Evolutionary conservation across 2,888 invertebrate genomes (phyloP), one percentile per base, ranked within the genome.

Genomic region (Hipparchia semele): DNA sequence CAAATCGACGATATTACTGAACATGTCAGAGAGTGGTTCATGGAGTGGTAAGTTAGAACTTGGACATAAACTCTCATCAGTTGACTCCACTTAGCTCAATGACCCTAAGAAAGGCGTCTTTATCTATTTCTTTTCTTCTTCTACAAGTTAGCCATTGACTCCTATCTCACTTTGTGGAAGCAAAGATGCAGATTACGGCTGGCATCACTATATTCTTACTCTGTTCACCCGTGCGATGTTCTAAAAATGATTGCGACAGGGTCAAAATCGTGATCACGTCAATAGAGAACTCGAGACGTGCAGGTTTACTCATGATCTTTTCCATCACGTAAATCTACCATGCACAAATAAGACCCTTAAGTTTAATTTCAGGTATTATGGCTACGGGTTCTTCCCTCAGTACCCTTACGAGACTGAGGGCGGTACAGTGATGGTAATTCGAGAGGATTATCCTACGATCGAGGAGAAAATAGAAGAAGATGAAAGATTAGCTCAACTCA

Each of bases 361-460:
- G 59, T 46, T 13, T n/a, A 61, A 51, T 65, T 64, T 7, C 72
- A 89, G 89, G 89, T 85, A 80, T 53, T 78, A 84, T 2, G 85
- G 84, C 0, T 88, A 88, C 13, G 80, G 82, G 0, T 85, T 84
- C 68, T 94, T 95, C 68, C 94, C 94, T n/a, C 84, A 90, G 8
- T 94, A 87, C 75, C 95, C 95, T 0, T 90, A 90, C 69, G 90
- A 86, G 0, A 12, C 85, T 0, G 92, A 94, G 77, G 90, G 91
- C 0, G 95, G 95, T 0, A 94, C 95, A 0, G 76, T 94, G 1
- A 73, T 94, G 65, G 88, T 94, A 0, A 81, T 94, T 0, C 86
- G 83, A 8, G 94, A 90, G 0, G 84, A 91, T 56, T 94, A 88
- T 7, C 87, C 87, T 70, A 83, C 87, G 0, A 78, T 92, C 0